A percentile compares a stretch with the other conserved stretches of the same genome.
Conservation (phyloP, 2,113 vertebrate species). For the Syngnathus typhle region DNA sequence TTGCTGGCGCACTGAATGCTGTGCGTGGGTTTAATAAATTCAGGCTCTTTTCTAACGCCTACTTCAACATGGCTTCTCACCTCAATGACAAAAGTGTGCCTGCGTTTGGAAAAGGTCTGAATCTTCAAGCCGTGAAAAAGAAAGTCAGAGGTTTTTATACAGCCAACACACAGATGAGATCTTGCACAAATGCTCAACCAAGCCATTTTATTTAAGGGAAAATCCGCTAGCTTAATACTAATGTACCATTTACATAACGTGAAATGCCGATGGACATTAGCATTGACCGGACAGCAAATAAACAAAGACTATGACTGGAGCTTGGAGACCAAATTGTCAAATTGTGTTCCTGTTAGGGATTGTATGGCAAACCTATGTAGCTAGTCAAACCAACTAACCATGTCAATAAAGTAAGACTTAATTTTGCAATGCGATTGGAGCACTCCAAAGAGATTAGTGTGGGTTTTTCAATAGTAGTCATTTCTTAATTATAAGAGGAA, state of each 20-base stretch:
- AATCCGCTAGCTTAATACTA: too few relatives aligned
- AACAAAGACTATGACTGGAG: too few relatives aligned
- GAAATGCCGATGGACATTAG: too few relatives aligned
- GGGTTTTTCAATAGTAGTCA: not conserved
- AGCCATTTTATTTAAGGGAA: too few relatives aligned
- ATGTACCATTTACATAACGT: too few relatives aligned
- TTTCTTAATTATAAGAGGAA: conserved; percentile 6
- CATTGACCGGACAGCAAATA: too few relatives aligned
- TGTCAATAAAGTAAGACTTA: not conserved
- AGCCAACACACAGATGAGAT: not conserved
- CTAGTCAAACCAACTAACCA: conserved; percentile 2
- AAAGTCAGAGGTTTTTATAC: not conserved
- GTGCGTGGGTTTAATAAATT: conserved; percentile 60
- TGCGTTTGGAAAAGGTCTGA: conserved; percentile 2
- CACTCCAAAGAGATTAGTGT: not conserved
- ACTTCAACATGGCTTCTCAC: conserved; percentile 27
- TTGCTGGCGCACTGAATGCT: conserved; percentile 42
- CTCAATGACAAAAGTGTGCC: conserved; percentile 8
- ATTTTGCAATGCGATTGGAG: not conserved
- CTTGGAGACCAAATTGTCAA: too few relatives aligned
- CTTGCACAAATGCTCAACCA: not conserved
- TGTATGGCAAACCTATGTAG: not conserved
- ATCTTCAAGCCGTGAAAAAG: not conserved
- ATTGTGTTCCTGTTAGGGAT: not conserved
- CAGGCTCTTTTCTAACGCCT: conserved; percentile 34